Evolutionary conservation across 2,113 vertebrate species (phyloP).

Genomic region (Cercopithecus mona): DNA sequence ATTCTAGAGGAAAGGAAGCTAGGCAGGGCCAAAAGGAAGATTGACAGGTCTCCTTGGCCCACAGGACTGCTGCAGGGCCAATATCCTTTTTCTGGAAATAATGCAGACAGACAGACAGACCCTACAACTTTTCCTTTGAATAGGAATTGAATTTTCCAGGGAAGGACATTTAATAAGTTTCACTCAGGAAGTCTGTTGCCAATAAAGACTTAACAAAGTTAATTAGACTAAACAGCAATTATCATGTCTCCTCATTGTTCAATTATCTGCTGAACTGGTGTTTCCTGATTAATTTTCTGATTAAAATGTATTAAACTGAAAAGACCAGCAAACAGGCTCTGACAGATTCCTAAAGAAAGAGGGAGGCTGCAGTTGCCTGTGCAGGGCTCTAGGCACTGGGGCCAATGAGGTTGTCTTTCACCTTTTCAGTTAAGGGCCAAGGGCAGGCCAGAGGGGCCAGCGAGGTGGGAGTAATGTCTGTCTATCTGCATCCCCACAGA

Average conservation of each 20-base stretch:
- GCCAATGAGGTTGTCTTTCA: neutral
- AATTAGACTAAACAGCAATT: conserved; percentile 90
- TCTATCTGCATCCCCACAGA: fast-evolving
- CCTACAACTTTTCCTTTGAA: conserved; percentile 50
- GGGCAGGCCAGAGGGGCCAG: neutral
- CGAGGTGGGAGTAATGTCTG: fast-evolving
- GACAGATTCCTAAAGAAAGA: conserved; percentile 69
- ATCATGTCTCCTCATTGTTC: conserved; percentile 88
- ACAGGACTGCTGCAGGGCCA: neutral
- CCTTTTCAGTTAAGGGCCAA: neutral
- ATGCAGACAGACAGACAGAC: conserved; percentile 1
- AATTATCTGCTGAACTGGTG: conserved; percentile 88
- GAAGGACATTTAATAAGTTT: conserved; percentile 84
- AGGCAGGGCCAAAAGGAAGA: neutral
- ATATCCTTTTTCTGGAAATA: neutral
- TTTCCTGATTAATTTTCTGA: conserved; percentile 90
- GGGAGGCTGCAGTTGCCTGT: neutral
- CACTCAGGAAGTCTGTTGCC: conserved; percentile 87
- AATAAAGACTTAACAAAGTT: conserved; percentile 89
- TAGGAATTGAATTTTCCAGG: conserved; percentile 81
- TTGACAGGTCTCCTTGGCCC: neutral
- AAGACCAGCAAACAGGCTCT: conserved; percentile 75
- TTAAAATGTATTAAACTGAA: conserved; percentile 86
- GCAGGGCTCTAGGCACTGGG: neutral
- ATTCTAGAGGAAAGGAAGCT: neutral